Conservation (phyloP, 2,113 vertebrate species). For the Anguilla rostrata region DNA sequence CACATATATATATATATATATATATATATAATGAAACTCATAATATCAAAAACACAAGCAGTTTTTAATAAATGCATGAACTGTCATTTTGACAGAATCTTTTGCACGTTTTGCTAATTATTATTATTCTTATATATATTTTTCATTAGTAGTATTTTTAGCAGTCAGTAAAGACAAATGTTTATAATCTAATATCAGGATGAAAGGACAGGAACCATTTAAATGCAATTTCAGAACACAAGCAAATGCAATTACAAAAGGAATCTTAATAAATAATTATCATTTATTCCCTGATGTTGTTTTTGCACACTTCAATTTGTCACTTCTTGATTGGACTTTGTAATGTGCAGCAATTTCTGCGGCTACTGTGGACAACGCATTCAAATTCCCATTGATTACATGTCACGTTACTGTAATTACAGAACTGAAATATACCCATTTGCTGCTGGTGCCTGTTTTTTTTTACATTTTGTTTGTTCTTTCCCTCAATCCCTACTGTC, state of each 20-base stretch:
- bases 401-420: slow-evolving; percentile 25
- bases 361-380: slow-evolving; percentile 24
- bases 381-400: slow-evolving; percentile 31
- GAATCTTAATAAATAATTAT: slow-evolving; percentile 29
- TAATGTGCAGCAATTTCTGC: slow-evolving; percentile 13
- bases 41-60: too few species aligned
- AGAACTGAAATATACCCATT: slow-evolving; percentile 10
- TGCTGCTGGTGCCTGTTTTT: background rate
- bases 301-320: slow-evolving; percentile 24
- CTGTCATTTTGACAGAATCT: too few species aligned
- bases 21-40: too few species aligned
- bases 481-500: slow-evolving; percentile 1
- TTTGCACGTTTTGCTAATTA: too few species aligned
- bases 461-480: background rate
- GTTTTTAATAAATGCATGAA: too few species aligned
- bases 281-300: slow-evolving; percentile 10
- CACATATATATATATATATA: too few species aligned
- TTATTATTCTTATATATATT: too few species aligned
- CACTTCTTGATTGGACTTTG: slow-evolving; percentile 24
- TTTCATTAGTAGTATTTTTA: too few species aligned
- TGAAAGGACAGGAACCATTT: background rate
- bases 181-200: too few species aligned
- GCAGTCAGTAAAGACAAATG: too few species aligned
- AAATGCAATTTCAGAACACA: background rate
- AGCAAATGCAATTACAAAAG: slow-evolving; percentile 15